Evolutionary conservation across 1,140 invertebrate species (phyloP), one percentile per base, ranked within the genome.

Genomic region (Drosophila parabipectinata): DNA sequence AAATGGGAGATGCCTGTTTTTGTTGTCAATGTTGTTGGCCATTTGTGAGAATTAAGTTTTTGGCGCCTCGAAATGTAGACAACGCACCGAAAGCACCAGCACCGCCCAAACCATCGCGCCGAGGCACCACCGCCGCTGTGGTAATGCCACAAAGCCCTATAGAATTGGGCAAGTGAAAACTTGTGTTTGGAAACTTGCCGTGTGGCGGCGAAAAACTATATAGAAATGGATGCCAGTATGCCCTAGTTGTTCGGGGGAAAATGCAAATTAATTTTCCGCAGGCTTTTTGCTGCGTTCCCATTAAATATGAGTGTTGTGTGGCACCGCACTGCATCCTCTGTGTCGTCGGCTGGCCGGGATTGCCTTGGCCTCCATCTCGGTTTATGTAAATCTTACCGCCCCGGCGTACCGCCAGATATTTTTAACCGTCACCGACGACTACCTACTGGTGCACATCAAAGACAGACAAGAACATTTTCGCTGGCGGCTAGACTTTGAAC

Each of bases 401-500:
- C 57, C 62, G 48, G 44, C 51, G 5, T 30, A 41, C 39, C 51
- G 15, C 53, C 37, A 7, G 21, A 39, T 47, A 18, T 50, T 37
- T 8, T 21, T 9, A 52, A 24, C 71, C 37, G 28, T 24, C 14
- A n/a, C 34, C 18, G 39, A 28, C 18, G 39, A 28, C 66, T 58
- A 47, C 59, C 76, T 47, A 18, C 48, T 37, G 71, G 15, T 53
- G 53, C 72, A 88, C 67, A 83, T 88, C 83, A 88, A 88, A 88
- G 82, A 61, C 47, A 26, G 58, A 18, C 50, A 52, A 58, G 59
- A 72, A 64, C 44, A 78, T 87, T 83, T 62, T 52, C 30, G 79
- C 79, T 71, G 34, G 51, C 59, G 84, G 83, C 79, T 64, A 77
- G 48, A 69, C 83, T 88, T 88, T 88, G 83, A 88, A 88, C 76